These are phyloP conservation scores for Pseudomyrmex flavicornis DNA, from an alignment of 1,140 invertebrate species.

Conservation along the genomic window DNA sequence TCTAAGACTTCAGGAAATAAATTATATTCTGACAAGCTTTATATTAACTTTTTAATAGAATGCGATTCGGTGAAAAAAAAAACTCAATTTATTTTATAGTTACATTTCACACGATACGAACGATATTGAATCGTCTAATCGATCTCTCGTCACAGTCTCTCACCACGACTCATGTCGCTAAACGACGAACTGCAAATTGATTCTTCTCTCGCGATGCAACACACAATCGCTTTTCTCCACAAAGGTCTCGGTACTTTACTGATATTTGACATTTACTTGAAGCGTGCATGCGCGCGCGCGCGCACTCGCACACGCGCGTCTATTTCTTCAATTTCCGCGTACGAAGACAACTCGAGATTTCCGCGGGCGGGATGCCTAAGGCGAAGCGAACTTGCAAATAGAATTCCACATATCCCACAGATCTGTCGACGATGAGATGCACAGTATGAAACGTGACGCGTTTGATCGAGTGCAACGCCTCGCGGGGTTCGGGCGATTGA, in stretches of 20 bases:
- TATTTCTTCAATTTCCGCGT: slow-evolving; percentile 55
- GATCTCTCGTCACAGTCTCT: neutral
- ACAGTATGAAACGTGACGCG: slow-evolving; percentile 44
- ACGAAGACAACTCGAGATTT: slow-evolving; percentile 42
- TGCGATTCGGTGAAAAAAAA: neutral
- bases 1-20: neutral
- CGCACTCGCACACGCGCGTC: neutral
- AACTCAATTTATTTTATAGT: no score
- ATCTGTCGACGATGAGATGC: neutral
- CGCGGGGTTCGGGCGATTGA: slow-evolving; percentile 46
- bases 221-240: neutral
- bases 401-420: slow-evolving; percentile 37
- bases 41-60: slow-evolving; percentile 23
- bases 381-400: slow-evolving; percentile 47
- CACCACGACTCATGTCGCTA: neutral
- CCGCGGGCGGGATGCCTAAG: slow-evolving; percentile 32
- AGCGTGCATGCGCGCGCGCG: no score
- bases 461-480: slow-evolving; percentile 57
- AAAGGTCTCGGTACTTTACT: neutral
- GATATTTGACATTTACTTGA: slow-evolving; percentile 45
- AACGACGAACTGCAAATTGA: slow-evolving; percentile 7
- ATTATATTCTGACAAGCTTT: slow-evolving; percentile 25
- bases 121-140: neutral
- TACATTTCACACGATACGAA: no score
- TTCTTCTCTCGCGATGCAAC: slow-evolving; percentile 4